Evolutionary conservation across 2,797 vertebrate species (phyloP).

Genomic region (Esox masquinongy): DNA sequence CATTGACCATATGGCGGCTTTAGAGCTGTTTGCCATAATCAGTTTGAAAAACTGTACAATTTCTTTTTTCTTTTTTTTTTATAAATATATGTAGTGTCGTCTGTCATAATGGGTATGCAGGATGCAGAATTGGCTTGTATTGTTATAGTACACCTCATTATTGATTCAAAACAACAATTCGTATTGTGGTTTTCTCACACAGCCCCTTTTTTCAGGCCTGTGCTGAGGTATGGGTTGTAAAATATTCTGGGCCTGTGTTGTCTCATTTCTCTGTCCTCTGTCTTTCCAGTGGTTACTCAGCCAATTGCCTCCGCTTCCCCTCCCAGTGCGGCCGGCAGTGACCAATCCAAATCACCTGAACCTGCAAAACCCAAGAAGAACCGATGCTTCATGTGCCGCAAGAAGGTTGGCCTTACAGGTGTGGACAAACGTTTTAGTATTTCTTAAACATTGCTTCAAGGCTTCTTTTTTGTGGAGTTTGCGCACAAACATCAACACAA

Average conservation of each 20-base stretch:
- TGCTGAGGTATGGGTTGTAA: not conserved
- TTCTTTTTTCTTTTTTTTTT: no score
- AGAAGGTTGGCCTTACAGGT: slow-evolving; percentile 89
- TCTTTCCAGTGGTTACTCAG: slow-evolving; percentile 67
- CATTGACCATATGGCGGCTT: no score
- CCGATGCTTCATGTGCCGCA: slow-evolving; percentile 86
- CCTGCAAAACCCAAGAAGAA: slow-evolving; percentile 80
- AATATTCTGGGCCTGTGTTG: not conserved
- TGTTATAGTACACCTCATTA: no score
- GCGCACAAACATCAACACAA: no score
- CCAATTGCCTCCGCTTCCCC: slow-evolving; percentile 50
- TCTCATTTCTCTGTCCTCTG: not conserved
- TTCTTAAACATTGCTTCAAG: not conserved
- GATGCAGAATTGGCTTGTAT: no score
- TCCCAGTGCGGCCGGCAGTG: slow-evolving; percentile 59
- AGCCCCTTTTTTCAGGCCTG: not conserved
- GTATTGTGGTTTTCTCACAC: no score
- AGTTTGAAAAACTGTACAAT: no score
- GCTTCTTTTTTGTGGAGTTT: no score
- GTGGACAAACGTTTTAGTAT: not conserved
- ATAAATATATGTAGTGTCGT: no score
- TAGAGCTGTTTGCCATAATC: no score
- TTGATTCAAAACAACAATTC: no score
- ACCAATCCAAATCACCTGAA: slow-evolving; percentile 66
- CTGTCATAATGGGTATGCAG: no score